Evolutionary conservation across 2,113 vertebrate species (phyloP), one percentile per base, ranked within the genome.

Genomic region (Chaetops frenatus): DNA sequence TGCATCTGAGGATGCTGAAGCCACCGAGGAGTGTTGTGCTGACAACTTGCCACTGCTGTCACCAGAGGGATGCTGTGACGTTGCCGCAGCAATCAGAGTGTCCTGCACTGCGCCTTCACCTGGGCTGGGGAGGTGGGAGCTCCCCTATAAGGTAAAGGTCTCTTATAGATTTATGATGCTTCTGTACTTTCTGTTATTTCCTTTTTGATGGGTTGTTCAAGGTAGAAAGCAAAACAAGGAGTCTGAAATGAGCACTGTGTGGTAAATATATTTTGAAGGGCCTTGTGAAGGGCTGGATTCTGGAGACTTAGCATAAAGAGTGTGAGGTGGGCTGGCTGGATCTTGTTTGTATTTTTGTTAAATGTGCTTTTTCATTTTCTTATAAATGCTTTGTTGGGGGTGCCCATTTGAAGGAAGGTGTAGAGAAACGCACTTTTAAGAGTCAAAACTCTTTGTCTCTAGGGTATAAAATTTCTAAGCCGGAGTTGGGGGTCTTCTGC

Each of bases 1-100:
- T 91, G 56, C 54, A 90, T 95, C 84, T 73, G 61, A 96, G 95
- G 94, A 92, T 64, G 62, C 77, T 76, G 94, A 97, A 97, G 97
- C 76, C 84, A 89, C 73, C 3, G 48, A 97, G 45, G 93, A 62
- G 5, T 85, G 61, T 80, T 92, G 73, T 90, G 88, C 92, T 64
- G 38, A 95, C 95, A 94, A 95, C 80, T 95, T 90, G 64, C 80
- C 33, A 15, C 88, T 92, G 38, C 70, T 66, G 50, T 88, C 28
- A 9, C 93, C 9, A 21, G 90, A 94, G 66, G 65, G 92, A 87
- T 25, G 42, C 93, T 93, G 91, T 89, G 90, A 90, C 2, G 15
- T 96, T 97, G 61, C 86, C 18, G 12, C 57, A 92, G 92, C 69
- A 96, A 94, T 88, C 15, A 42, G 33, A 1, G 0, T 20, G 9